These are phyloP conservation scores for Zosterops borbonicus DNA, from an alignment of 2,113 vertebrate genomes.

Conservation along the genomic window DNA sequence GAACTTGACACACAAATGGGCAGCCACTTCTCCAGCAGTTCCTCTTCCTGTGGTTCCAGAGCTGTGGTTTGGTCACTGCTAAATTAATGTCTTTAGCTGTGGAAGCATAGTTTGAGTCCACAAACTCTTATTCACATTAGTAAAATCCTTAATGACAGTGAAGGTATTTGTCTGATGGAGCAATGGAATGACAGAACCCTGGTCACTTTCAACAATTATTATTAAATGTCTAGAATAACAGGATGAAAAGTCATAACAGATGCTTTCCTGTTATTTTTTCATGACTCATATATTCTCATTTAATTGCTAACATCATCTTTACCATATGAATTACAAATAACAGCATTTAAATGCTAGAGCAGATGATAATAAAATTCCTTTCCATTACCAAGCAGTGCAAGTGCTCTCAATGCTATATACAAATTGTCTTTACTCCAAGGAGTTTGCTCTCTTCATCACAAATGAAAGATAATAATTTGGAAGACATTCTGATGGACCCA, in stretches of 20 bases:
- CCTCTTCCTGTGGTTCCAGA: not conserved
- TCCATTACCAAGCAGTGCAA: not conserved
- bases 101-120: not conserved
- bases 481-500: not conserved
- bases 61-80: not conserved
- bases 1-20: not conserved
- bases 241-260: not conserved
- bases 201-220: not conserved
- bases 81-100: not conserved
- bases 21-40: not conserved
- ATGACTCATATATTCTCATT: not conserved
- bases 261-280: not conserved
- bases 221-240: not conserved
- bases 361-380: not conserved
- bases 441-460: not conserved
- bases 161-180: not conserved
- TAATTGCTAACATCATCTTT: not conserved
- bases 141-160: not conserved
- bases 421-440: not conserved
- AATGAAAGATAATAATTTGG: not conserved
- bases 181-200: not conserved
- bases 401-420: not conserved
- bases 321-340: constrained; percentile 2
- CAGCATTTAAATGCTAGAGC: not conserved
- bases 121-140: not conserved